phyloP scores from a whole-genome alignment of 2,797 vertebrate species.

The Amazona ochrocephala region DNA sequence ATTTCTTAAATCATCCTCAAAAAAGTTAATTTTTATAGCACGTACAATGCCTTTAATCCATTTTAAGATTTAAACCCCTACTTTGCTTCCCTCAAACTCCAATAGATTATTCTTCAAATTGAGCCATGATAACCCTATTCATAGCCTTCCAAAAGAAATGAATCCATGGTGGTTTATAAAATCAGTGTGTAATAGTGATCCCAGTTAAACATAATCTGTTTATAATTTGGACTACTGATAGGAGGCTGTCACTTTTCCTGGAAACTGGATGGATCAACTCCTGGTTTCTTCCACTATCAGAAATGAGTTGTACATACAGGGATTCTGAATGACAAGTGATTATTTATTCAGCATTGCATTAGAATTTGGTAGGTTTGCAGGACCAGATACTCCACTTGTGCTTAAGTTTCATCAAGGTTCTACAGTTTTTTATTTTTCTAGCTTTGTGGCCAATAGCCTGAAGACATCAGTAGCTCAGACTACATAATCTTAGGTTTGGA shows the following conservation, averaged over 20 bases:
- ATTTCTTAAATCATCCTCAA: neutral
- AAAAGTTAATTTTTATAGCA: slow-evolving; percentile 36
- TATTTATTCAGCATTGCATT: neutral
- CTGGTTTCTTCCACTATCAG: neutral
- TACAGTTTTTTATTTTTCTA: neutral
- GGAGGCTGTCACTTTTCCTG: neutral
- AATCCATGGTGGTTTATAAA: neutral
- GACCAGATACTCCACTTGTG: neutral
- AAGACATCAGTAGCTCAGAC: neutral
- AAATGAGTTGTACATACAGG: neutral
- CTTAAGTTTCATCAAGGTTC: neutral
- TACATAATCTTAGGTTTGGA: neutral
- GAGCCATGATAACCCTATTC: slow-evolving; percentile 53
- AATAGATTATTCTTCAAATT: slow-evolving; percentile 42
- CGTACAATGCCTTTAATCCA: slow-evolving; percentile 28
- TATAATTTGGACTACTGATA: neutral
- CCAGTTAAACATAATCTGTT: neutral
- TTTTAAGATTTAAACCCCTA: slow-evolving; percentile 50
- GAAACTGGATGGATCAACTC: neutral
- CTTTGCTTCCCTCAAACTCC: slow-evolving; percentile 33
- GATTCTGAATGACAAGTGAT: neutral
- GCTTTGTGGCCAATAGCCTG: neutral
- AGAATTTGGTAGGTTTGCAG: neutral
- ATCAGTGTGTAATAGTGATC: neutral
- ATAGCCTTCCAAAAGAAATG: slow-evolving; percentile 33